phyloP scores from a whole-genome alignment of 1,140 invertebrate genomes.

The Leptonema lineaticorne region DNA sequence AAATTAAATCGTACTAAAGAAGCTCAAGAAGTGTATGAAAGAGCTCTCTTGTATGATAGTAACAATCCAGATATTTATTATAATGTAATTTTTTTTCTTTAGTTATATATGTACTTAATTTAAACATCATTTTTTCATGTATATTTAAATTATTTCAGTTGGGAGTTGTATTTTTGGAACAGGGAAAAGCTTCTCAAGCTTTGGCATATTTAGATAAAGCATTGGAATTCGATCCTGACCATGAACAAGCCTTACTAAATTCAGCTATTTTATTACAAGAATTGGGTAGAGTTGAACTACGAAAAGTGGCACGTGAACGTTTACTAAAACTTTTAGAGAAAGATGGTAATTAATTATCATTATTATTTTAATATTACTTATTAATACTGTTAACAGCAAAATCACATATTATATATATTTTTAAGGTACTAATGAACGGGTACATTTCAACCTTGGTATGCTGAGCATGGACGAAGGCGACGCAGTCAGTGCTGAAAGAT shows the following conservation, averaged over 20 bases:
- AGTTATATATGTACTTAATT: background rate
- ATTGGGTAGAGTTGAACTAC: conserved; percentile 73
- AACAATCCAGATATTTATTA: conserved; percentile 97
- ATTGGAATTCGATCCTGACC: conserved; percentile 88
- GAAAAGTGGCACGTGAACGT: conserved; percentile 75
- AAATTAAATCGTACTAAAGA: conserved; percentile 94
- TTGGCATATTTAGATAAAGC: conserved; percentile 91
- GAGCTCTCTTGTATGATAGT: conserved; percentile 89
- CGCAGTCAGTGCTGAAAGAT: conserved; percentile 82
- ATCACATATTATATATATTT: conserved; percentile 17
- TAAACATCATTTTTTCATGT: background rate
- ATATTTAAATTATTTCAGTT: conserved; percentile 61
- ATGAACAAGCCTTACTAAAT: conserved; percentile 92
- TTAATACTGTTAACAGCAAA: background rate
- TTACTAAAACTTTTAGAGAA: conserved; percentile 80
- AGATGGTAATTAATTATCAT: conserved; percentile 54
- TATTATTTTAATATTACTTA: background rate
- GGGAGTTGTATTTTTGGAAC: conserved; percentile 91
- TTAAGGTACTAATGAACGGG: conserved; percentile 78
- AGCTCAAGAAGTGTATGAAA: conserved; percentile 92
- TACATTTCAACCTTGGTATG: conserved; percentile 95
- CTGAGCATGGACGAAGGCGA: conserved; percentile 93
- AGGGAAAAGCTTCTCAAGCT: conserved; percentile 87
- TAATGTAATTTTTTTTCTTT: conserved; percentile 68
- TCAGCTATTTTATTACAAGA: conserved; percentile 94